Evolutionary conservation across 1,140 invertebrate species (phyloP), one percentile per base, ranked within the genome.

Genomic region (Xylocopa sonorina): DNA sequence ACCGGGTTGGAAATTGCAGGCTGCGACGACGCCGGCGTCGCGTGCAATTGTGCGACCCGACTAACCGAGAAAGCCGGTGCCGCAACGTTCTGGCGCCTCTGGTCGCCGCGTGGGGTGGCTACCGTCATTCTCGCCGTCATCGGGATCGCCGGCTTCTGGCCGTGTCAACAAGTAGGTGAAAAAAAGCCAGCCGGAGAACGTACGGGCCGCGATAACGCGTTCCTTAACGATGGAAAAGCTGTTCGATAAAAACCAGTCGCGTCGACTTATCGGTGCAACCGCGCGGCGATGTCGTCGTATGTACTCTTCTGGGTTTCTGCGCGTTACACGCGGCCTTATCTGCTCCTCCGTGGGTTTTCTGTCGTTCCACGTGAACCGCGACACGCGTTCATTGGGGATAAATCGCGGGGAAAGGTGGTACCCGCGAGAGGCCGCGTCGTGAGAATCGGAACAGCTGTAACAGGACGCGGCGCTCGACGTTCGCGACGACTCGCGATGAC

Each of bases 181-280:
- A 82, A 38, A 82, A 51, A 50, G 50, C 43, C 53, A 51, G 6
- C 1, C 5, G 29, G n/a, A 38, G 50, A 4, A 34, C 38, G 41
- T 43, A 27, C 53, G 24, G 9, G 48, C 46, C 9, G 9, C 60
- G 68, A 82, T 69, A 78, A 82, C 71, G 16, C 41, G 78, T 27
- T 53, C 21, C 51, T 50, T 50, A 24, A 62, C 76, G 68, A 72
- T 63, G 68, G 68, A 27, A 72, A 78, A 78, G 10, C 58, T 43
- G 53, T 10, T 38, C 32, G 67, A 71, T 71, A 78, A 71, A 69
- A 34, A 43, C n/a, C 38, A 27, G n/a, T 58, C 38, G n/a, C n/a
- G 29, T 27, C 43, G 58, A 58, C 51, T n/a, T 72, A 82, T 82
- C 75, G 50, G 27, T 27, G 63, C 78, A 83, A 14, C 27, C 51